Percentiles rank a stretch among this genome's conserved stretches.
Conservation (phyloP, 2,113 vertebrate genomes). For the Acanthisitta chloris region DNA sequence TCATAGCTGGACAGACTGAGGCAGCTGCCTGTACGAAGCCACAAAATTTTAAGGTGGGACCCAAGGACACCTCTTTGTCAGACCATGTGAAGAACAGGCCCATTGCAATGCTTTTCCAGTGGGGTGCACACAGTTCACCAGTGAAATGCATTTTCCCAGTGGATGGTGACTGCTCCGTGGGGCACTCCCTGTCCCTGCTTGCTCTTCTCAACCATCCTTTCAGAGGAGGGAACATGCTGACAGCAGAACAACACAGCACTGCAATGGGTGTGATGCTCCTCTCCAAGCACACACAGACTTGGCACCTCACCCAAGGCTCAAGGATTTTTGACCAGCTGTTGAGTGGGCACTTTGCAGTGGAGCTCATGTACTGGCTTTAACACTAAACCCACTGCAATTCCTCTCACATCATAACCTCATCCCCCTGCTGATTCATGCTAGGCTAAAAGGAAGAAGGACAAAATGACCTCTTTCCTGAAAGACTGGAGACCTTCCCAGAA, state of each 20-base stretch:
- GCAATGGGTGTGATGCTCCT: background rate
- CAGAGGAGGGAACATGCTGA: accelerated
- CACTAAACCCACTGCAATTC: constrained; percentile 73
- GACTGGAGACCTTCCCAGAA: background rate
- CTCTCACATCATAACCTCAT: constrained; percentile 43
- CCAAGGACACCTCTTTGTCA: background rate
- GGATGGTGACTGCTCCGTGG: background rate
- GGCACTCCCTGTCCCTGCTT: background rate
- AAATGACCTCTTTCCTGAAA: background rate
- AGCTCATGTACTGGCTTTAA: constrained; percentile 63
- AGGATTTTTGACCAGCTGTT: constrained; percentile 34
- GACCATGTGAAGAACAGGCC: background rate
- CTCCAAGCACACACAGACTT: background rate
- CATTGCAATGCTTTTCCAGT: background rate
- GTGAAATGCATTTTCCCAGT: background rate
- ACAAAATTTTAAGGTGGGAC: background rate
- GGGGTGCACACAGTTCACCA: background rate
- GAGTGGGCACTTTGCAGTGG: constrained; percentile 56
- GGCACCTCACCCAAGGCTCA: background rate
- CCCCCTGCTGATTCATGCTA: constrained; percentile 43
- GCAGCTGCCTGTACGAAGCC: background rate
- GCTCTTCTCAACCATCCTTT: background rate
- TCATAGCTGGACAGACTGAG: background rate
- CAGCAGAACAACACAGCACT: background rate
- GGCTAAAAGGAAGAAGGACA: background rate